These are phyloP conservation scores for Acromyrmex echinatior DNA, from an alignment of 1,140 invertebrate species.

Conservation along the genomic window DNA sequence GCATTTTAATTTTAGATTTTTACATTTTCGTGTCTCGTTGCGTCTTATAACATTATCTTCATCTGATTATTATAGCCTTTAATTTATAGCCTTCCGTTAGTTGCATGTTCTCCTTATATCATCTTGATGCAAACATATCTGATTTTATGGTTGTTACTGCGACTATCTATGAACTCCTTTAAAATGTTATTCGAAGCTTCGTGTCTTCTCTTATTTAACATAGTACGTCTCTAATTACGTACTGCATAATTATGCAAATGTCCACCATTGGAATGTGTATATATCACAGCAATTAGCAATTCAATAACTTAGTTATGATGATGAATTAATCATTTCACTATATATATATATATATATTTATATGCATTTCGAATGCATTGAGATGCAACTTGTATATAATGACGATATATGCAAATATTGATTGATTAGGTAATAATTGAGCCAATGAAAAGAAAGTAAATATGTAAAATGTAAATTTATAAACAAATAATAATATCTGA, in stretches of 20 bases:
- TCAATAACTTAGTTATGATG: constrained; percentile 43
- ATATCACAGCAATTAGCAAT: constrained; percentile 43
- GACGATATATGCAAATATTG: neutral
- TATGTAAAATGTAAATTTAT: neutral
- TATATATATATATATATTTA: constrained; percentile 34
- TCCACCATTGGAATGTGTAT: neutral
- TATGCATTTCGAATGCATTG: constrained; percentile 17
- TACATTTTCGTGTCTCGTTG: neutral
- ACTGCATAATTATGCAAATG: constrained; percentile 55
- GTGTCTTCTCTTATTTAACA: constrained; percentile 1
- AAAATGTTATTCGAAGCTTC: constrained; percentile 6
- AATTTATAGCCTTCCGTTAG: neutral
- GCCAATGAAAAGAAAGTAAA: neutral
- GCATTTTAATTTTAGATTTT: constrained; percentile 19
- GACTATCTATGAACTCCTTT: constrained; percentile 34
- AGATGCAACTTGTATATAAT: constrained; percentile 11
- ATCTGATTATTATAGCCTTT: constrained; percentile 23
- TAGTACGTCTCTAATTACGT: constrained; percentile 40
- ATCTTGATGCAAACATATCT: constrained; percentile 37
- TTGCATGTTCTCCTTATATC: constrained; percentile 8
- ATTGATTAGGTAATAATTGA: constrained; percentile 8
- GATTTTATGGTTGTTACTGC: constrained; percentile 38
- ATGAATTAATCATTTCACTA: constrained; percentile 52
- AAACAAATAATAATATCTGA: neutral
- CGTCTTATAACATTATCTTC: neutral